A percentile compares a stretch with the other conserved stretches of the same genome.
These are phyloP conservation scores for Drosophila bunnanda DNA, from an alignment of 2,888 invertebrate species.

Conservation along the genomic window DNA sequence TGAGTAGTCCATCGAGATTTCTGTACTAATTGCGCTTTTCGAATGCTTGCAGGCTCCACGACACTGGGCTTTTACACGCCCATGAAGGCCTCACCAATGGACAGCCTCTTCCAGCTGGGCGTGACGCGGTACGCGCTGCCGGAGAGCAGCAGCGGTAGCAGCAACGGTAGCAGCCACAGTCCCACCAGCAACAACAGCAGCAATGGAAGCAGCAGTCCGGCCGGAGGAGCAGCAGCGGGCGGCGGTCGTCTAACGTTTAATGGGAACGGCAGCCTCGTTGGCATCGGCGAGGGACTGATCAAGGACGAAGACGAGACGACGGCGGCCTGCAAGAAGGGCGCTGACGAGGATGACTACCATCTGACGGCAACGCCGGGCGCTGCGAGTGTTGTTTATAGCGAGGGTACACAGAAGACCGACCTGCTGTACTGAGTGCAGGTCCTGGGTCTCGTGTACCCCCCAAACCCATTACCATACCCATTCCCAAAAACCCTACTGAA, in stretches of 20 bases:
- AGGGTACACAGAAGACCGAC: conserved; percentile 84
- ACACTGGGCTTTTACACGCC: conserved; percentile 94
- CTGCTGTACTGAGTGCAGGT: conserved; percentile 79
- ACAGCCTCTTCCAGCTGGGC: conserved; percentile 91
- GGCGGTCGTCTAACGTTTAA: conserved; percentile 46
- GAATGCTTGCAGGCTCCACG: conserved; percentile 85
- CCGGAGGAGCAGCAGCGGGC: conserved; percentile 23
- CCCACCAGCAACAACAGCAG: conserved; percentile 25
- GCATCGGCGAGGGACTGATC: conserved; percentile 61
- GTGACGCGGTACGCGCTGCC: conserved; percentile 86
- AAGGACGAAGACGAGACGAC: conserved; percentile 38
- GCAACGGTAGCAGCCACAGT: conserved; percentile 41
- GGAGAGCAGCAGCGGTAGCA: conserved; percentile 47
- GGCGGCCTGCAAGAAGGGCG: conserved; percentile 6
- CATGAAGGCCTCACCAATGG: conserved; percentile 88
- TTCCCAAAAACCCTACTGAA: conserved; percentile 5
- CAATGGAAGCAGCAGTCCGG: conserved; percentile 36
- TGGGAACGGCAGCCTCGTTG: conserved; percentile 62
- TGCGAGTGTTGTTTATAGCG: conserved; percentile 83
- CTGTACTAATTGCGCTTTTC: neutral
- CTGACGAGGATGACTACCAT: conserved; percentile 56
- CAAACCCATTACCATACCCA: conserved; percentile 9
- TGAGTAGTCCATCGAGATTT: neutral
- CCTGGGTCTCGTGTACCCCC: neutral
- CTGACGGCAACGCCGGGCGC: conserved; percentile 37